phyloP scores from a whole-genome alignment of 2,113 vertebrate genomes.

The Stigmatopora argus region DNA sequence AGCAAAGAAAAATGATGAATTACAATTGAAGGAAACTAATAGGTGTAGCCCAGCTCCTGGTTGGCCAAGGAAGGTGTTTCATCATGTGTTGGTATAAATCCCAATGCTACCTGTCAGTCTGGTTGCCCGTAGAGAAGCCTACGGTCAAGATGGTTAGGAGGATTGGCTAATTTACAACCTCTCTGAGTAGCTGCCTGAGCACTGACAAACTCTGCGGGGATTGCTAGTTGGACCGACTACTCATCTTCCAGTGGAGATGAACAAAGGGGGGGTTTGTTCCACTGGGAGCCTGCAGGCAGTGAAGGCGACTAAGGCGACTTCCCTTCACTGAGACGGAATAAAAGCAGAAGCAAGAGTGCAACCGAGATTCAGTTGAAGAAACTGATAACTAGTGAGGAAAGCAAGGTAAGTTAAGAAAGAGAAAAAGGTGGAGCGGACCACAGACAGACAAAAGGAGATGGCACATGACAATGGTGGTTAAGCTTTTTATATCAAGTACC shows the following conservation, averaged over 20 bases:
- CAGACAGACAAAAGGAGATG: slow-evolving; percentile 1
- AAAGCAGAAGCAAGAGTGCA: slow-evolving; percentile 9
- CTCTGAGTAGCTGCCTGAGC: slow-evolving; percentile 37
- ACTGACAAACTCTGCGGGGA: slow-evolving; percentile 34
- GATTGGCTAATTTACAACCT: slow-evolving; percentile 46
- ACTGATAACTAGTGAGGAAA: slow-evolving; percentile 24
- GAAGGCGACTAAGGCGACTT: slow-evolving; percentile 41
- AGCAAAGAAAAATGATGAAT: not conserved
- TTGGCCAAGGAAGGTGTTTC: not conserved
- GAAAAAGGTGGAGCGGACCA: slow-evolving; percentile 5
- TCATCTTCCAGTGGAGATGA: slow-evolving; percentile 49
- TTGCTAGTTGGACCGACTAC: slow-evolving; percentile 43
- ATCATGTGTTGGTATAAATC: not conserved
- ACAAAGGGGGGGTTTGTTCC: slow-evolving; percentile 61
- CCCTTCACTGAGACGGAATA: slow-evolving; percentile 31
- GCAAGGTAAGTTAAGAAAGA: slow-evolving; percentile 11
- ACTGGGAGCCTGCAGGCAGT: slow-evolving; percentile 39
- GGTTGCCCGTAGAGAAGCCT: slow-evolving; percentile 9
- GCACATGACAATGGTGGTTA: not conserved
- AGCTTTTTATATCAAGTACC: not conserved
- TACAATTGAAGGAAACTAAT: not conserved
- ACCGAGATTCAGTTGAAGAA: slow-evolving; percentile 31
- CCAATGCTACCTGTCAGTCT: slow-evolving; percentile 13
- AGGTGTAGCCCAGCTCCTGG: not conserved
- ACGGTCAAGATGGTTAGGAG: slow-evolving; percentile 10